Evolutionary conservation across 1,140 invertebrate species (phyloP).

Genomic region (Luehdorfia chinensis): DNA sequence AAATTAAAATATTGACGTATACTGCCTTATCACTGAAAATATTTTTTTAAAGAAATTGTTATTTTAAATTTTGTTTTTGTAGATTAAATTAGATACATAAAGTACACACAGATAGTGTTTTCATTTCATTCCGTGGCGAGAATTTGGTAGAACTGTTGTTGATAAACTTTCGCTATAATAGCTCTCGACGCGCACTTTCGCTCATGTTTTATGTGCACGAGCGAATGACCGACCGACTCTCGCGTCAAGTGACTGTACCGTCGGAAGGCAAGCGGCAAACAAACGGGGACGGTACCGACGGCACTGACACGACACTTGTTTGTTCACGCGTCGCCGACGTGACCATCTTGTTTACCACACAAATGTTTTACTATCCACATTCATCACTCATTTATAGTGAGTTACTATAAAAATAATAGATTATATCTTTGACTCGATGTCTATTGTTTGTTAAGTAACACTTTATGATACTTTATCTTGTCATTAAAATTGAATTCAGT

Average conservation of each 20-base stretch:
- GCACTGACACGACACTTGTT: constrained; percentile 58
- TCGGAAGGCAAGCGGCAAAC: constrained; percentile 34
- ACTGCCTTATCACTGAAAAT: no score
- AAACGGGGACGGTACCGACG: constrained; percentile 32
- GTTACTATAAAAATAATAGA: constrained; percentile 11
- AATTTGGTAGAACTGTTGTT: constrained; percentile 26
- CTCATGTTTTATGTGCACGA: constrained; percentile 29
- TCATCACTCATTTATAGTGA: constrained; percentile 37
- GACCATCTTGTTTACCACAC: constrained; percentile 69
- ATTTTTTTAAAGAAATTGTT: no score
- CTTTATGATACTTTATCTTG: no score
- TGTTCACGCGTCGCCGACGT: constrained; percentile 70
- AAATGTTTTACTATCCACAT: constrained; percentile 48
- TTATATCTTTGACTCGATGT: no score
- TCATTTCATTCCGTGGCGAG: no score
- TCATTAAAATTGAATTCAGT: no score
- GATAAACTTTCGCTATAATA: constrained; percentile 56
- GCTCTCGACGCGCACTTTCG: constrained; percentile 55
- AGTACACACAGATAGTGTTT: no score
- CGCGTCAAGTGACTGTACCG: constrained; percentile 31
- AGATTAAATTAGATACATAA: no score
- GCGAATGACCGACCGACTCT: constrained; percentile 22
- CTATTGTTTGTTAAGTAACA: no score
- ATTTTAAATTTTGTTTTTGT: no score
- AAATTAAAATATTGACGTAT: no score